These are phyloP conservation scores for Agrenia bidenticulata DNA, from an alignment of 2,888 invertebrate genomes.

Conservation along the genomic window DNA sequence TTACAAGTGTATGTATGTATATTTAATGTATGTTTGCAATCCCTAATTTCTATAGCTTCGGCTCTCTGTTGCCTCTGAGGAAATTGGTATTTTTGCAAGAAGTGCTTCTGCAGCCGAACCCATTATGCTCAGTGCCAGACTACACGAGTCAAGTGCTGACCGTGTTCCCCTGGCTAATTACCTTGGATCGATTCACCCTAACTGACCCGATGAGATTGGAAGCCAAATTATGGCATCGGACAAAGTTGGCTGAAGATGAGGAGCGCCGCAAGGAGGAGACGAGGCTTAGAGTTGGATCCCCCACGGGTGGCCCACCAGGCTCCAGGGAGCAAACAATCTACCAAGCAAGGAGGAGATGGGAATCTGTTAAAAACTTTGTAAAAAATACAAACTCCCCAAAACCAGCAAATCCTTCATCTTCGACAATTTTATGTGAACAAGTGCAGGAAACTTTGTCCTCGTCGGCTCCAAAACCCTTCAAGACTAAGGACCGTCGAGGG, in stretches of 20 bases:
- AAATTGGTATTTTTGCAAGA: conserved; percentile 48
- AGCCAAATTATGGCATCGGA: conserved; percentile 45
- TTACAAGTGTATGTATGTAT: background rate
- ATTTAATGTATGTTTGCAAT: too few relatives aligned
- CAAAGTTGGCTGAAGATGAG: conserved; percentile 44
- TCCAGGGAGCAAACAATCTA: conserved; percentile 51
- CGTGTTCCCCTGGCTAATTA: conserved; percentile 43
- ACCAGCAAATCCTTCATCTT: conserved; percentile 15
- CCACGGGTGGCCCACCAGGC: conserved; percentile 33
- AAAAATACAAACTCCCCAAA: conserved; percentile 30
- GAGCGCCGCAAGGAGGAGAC: conserved; percentile 33
- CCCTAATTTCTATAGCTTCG: conserved; percentile 32
- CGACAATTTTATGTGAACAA: background rate
- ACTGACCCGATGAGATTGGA: conserved; percentile 43
- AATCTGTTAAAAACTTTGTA: conserved; percentile 49
- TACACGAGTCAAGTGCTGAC: conserved; percentile 46
- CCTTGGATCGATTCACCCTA: conserved; percentile 39
- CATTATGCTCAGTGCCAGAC: conserved; percentile 35
- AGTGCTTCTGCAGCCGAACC: conserved; percentile 49
- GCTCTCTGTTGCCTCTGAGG: conserved; percentile 38
- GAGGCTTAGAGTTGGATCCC: conserved; percentile 20
- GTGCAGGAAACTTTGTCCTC: background rate
- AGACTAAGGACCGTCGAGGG: background rate
- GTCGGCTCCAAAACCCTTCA: background rate
- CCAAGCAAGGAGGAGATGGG: conserved; percentile 50